Evolutionary conservation across 2,113 vertebrate species (phyloP).

Genomic region (Microtus oregoni): DNA sequence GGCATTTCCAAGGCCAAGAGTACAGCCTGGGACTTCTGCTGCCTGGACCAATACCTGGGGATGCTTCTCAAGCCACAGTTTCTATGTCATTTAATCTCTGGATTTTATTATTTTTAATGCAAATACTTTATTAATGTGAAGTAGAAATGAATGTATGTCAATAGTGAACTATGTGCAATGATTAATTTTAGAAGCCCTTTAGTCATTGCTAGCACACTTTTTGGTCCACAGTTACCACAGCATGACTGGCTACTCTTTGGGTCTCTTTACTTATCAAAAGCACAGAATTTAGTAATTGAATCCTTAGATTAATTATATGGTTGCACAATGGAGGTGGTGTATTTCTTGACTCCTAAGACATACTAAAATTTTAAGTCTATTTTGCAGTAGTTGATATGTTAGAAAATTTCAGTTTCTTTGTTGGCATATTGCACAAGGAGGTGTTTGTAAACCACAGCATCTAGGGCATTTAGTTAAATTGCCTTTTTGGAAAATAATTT

Average conservation of each 20-base stretch:
- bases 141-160: constrained; percentile 30
- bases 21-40: not conserved
- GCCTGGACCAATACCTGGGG: not conserved
- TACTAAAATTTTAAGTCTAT: constrained; percentile 33
- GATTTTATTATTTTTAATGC: not conserved
- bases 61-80: not conserved
- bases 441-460: constrained; percentile 83
- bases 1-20: not conserved
- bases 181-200: constrained; percentile 40
- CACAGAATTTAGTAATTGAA: constrained; percentile 65
- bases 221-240: not conserved
- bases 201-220: constrained; percentile 26
- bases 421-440: constrained; percentile 81
- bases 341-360: constrained; percentile 61
- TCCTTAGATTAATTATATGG: not conserved
- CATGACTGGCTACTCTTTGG: constrained; percentile 51
- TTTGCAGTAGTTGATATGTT: constrained; percentile 83
- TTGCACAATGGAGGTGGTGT: not conserved
- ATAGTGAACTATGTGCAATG: not conserved
- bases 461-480: constrained; percentile 89
- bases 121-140: not conserved
- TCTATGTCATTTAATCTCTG: not conserved
- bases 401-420: constrained; percentile 79
- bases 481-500: constrained; percentile 88
- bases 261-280: constrained; percentile 11